Base-by-base conservation (phyloP, 2,888 invertebrate genomes). In the Dastarcus helophoroides region DNA sequence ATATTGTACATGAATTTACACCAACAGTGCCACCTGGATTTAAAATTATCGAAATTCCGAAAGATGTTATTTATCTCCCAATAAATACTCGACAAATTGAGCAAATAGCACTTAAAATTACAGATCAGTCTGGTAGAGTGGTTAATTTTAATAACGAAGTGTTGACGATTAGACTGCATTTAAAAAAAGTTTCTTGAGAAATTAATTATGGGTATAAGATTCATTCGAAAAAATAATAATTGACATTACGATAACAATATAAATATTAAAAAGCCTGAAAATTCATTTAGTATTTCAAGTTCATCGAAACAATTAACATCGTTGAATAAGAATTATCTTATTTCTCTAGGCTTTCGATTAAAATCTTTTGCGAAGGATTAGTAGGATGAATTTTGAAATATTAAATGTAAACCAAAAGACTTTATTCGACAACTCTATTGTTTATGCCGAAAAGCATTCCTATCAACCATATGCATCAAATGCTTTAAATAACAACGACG, bases 391-490 rank as follows among this genome's bases (percentile, higher is more conserved):
- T 31, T 10, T 31, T n/a, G n/a, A n/a, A n/a, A n/a, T n/a, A 9
- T 26, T 31, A 25, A 25, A 31, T 24, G 31, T 31, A 25, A 31
- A 23, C 9, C 24, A 14, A 12, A 11, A 23, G 17, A 23, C 29
- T n/a, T 33, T 24, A 15, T 30, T 13, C 14, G 33, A 33, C 16
- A 25, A 3, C 14, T n/a, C 21, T 22, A 16, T 30, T 14, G 21
- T 19, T 15, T 11, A 30, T n/a, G 29, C 22, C 19, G 23, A 33
- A 22, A 19, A 17, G 14, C 33, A 33, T 13, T 24, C 23, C 5
- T 33, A 33, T 29, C 23, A 33, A 29, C 33, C 33, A 15, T 29
- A 23, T 17, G 19, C 25, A 12, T n/a, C 33, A 17, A 22, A 21
- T 14, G 14, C 23, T 8, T 17, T 29, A 3, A 24, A 17, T 17